Conservation (phyloP, 2,888 invertebrate genomes). For the Microdon myrmicae region DNA sequence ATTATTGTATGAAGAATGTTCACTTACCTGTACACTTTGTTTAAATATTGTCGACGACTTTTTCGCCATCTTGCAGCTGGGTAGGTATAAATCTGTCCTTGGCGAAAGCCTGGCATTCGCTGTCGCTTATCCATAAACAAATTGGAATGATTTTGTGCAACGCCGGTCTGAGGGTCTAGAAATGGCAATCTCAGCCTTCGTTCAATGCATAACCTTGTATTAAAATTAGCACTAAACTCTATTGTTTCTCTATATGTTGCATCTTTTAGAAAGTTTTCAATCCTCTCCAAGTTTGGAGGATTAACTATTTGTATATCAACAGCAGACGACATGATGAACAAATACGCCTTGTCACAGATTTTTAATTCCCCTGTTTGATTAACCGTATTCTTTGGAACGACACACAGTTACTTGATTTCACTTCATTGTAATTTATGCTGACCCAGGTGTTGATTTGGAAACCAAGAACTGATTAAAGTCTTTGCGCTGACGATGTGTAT, state of each 20-base stretch:
- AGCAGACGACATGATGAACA: conserved; percentile 68
- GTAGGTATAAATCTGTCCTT: conserved; percentile 94
- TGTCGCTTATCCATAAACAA: conserved; percentile 89
- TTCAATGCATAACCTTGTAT: conserved; percentile 90
- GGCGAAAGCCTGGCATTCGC: conserved; percentile 87
- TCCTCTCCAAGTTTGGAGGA: conserved; percentile 77
- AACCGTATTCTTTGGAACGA: neutral
- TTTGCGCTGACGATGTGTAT: conserved; percentile 28
- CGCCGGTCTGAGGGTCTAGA: conserved; percentile 96
- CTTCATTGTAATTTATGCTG: conserved; percentile 19
- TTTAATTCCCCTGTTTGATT: conserved; percentile 5
- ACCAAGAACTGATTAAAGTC: conserved; percentile 34
- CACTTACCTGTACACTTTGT: conserved; percentile 65
- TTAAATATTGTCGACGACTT: conserved; percentile 84
- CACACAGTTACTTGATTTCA: conserved; percentile 12
- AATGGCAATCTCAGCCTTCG: conserved; percentile 92
- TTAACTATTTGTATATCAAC: conserved; percentile 76
- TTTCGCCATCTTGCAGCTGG: conserved; percentile 92
- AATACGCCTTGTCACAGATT: conserved; percentile 13
- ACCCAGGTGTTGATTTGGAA: conserved; percentile 13
- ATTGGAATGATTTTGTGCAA: conserved; percentile 94
- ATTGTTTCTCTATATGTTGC: conserved; percentile 90
- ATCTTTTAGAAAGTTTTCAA: conserved; percentile 87
- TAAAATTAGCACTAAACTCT: conserved; percentile 94
- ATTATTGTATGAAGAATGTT: neutral